Evolutionary conservation across 2,888 invertebrate genomes (phyloP).

Genomic region (Yponomeuta plumbellus): DNA sequence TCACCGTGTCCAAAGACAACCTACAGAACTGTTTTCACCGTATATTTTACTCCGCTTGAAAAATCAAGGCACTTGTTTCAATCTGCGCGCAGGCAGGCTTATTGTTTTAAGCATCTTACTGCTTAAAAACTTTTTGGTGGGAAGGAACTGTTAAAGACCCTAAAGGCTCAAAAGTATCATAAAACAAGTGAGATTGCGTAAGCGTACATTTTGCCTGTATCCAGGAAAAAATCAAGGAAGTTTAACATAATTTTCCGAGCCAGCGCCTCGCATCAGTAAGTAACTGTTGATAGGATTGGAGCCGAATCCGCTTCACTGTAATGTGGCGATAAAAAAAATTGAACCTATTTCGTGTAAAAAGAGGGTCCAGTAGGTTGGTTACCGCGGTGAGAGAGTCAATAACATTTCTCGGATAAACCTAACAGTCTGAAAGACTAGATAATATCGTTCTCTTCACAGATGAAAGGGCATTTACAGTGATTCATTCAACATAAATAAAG

Average conservation of each 20-base stretch:
- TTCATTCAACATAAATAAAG: conserved; percentile 33
- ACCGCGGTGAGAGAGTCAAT: background rate
- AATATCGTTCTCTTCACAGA: conserved; percentile 42
- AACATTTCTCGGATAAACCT: background rate
- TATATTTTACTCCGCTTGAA: background rate
- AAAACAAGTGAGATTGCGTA: background rate
- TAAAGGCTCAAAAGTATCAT: background rate
- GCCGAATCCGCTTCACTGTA: conserved; percentile 62
- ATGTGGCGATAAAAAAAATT: conserved; percentile 70
- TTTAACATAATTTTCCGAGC: conserved; percentile 70
- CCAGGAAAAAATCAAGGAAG: conserved; percentile 44
- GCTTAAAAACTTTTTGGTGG: background rate
- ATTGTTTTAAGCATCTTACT: background rate
- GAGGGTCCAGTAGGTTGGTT: conserved; percentile 1
- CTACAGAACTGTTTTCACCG: background rate
- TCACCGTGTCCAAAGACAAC: background rate
- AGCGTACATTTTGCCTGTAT: background rate
- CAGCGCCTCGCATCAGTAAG: conserved; percentile 47
- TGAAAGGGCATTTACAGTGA: conserved; percentile 42
- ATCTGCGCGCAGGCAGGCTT: background rate
- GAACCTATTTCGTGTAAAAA: conserved; percentile 47
- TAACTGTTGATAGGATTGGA: conserved; percentile 47
- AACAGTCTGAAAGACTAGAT: conserved; percentile 16
- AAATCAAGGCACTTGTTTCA: background rate
- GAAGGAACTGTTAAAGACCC: background rate